Percentiles rank a stretch among this genome's conserved stretches.
Evolutionary conservation across 1,140 invertebrate genomes (phyloP).

Genomic region (Ditylenchus dipsaci): DNA sequence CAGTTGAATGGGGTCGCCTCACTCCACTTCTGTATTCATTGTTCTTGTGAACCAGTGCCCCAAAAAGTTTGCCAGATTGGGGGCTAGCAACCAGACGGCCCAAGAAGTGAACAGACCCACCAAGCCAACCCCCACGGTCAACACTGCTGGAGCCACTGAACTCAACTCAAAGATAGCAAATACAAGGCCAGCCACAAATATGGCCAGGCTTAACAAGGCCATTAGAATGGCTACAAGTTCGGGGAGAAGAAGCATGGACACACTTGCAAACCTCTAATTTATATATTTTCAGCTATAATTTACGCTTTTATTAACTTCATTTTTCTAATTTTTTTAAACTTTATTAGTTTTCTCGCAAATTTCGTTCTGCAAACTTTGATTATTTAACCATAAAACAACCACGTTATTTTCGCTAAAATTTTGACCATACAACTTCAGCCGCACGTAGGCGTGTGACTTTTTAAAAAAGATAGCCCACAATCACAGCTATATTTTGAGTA

Average conservation of each 20-base stretch:
- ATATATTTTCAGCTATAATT: no score
- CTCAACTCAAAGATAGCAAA: constrained; percentile 11
- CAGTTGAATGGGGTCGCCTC: neutral
- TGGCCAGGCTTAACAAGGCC: constrained; percentile 7
- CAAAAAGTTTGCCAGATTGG: neutral
- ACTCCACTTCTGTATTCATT: neutral
- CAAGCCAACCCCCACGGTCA: constrained; percentile 7
- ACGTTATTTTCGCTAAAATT: no score
- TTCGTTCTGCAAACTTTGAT: no score
- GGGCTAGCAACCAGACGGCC: constrained; percentile 8
- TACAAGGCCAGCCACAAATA: constrained; percentile 9
- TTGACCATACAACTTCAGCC: no score
- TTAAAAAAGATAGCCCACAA: no score
- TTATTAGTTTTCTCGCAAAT: no score
- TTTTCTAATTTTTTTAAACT: no score
- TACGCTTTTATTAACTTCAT: no score
- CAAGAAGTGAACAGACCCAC: neutral
- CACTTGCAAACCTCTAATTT: no score
- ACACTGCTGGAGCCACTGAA: neutral
- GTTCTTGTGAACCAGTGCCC: neutral
- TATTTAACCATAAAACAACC: no score
- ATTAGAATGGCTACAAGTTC: constrained; percentile 7
- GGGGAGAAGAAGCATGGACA: neutral
- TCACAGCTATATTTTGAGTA: no score
- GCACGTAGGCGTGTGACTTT: no score